A percentile compares a stretch with the other conserved stretches of the same genome.
Conservation (phyloP, 2,888 invertebrate genomes). For the Lasioglossum lativentre region DNA sequence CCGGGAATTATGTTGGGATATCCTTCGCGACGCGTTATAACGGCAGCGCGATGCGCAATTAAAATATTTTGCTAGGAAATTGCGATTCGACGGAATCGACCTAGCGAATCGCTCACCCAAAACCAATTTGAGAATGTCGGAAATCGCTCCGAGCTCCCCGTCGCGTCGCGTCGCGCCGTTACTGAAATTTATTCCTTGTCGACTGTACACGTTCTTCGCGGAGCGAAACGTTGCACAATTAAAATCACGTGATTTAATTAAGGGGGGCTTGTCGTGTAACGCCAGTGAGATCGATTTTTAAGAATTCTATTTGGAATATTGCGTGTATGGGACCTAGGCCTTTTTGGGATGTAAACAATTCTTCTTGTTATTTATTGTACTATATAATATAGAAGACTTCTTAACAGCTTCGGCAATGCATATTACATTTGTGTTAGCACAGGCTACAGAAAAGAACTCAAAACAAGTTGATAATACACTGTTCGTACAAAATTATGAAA, state of each 20-base stretch:
- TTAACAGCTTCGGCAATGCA: no score
- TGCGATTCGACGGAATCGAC: background rate
- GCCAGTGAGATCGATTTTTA: background rate
- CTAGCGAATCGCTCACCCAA: background rate
- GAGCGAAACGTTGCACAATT: background rate
- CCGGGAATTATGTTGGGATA: background rate
- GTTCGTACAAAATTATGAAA: background rate
- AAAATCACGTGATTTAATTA: background rate
- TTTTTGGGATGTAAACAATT: no score
- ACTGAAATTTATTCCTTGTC: background rate
- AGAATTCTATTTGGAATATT: no score
- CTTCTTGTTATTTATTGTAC: no score
- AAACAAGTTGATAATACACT: background rate
- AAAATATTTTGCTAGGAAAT: slow-evolving; percentile 28
- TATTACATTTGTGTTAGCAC: no score
- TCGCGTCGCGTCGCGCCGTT: background rate
- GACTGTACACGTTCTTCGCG: background rate
- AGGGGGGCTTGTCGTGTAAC: background rate
- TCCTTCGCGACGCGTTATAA: background rate
- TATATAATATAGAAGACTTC: no score
- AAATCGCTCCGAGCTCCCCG: background rate
- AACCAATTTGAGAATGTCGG: background rate
- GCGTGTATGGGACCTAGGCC: no score
- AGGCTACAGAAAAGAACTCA: no score
- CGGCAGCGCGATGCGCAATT: background rate